Base-by-base conservation (phyloP, 2,888 invertebrate genomes). In the Clanis bilineata region DNA sequence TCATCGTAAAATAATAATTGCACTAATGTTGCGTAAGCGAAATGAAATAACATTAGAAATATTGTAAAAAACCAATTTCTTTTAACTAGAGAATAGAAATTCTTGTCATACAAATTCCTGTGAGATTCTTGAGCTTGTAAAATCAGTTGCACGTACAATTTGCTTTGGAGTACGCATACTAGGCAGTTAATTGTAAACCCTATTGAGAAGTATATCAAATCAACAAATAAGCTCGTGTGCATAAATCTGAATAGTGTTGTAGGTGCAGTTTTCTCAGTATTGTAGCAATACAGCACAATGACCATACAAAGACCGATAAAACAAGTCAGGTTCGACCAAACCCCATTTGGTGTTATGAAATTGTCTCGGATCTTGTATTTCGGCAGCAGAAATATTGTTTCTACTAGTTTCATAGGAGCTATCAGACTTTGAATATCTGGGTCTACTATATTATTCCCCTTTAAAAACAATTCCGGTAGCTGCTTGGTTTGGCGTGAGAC, bases 331-430 rank as follows among this genome's bases (percentile, higher is more conserved):
- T 56, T 63, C 0, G 47, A 15, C 0, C 51, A 21, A 0, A 21
- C 5, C 21, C 47, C 39, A 18, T 65, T 68, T 0, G 68, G 60
- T 1, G 61, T 61, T 3, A 73, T 64, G 0, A 61, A 45, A 41
- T 69, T 64, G 5, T 67, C 23, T 9, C 47, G 57, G n/a, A 71
- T 65, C 18, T 12, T 28, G 21, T 65, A 72, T 59, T 68, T 71
- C 0, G 63, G 61, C 39, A 23, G 22, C 0, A 68, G 61, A 1
- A 54, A 22, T 5, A 66, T 4, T 15, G 15, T 18, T 36, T 69
- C 65, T 25, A 66, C 38, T 1, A 66, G n/a, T 18, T 67, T 60
- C 5, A 72, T 41, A 12, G 72, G 68, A 1, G 23, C 3, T 4
- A 72, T 41, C 10, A 39, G 62, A 4, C 44, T 56, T 43, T 66